Evolutionary conservation across 1,140 invertebrate species (phyloP).

Genomic region (Heliconius hewitsoni): DNA sequence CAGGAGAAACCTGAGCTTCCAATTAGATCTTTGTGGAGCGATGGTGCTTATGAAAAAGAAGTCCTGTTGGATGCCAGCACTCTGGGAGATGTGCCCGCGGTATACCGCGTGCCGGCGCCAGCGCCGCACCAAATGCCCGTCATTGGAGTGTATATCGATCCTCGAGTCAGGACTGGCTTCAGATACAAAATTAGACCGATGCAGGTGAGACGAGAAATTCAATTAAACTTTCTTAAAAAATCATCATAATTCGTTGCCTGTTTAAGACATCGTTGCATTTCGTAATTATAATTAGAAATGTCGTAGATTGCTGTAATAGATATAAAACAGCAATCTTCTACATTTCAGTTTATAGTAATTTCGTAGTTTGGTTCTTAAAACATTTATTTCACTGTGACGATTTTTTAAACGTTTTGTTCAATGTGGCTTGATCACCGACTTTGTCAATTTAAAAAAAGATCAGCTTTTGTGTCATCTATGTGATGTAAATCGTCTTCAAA

Average conservation of each 20-base stretch:
- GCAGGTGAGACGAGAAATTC: slow-evolving; percentile 76
- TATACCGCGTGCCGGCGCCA: slow-evolving; percentile 83
- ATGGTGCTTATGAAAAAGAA: slow-evolving; percentile 55
- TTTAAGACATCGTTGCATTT: slow-evolving; percentile 49
- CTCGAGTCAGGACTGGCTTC: slow-evolving; percentile 87
- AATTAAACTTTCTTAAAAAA: slow-evolving; percentile 38
- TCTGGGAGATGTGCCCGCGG: slow-evolving; percentile 84
- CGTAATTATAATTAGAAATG: slow-evolving; percentile 53
- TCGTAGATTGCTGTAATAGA: slow-evolving; percentile 66
- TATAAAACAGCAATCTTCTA: slow-evolving; percentile 63
- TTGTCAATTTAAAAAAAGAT: slow-evolving; percentile 39
- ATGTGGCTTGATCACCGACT: slow-evolving; percentile 61
- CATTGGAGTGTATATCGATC: slow-evolving; percentile 88
- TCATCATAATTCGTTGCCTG: slow-evolving; percentile 42
- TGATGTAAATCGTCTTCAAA: slow-evolving; percentile 40
- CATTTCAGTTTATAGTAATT: slow-evolving; percentile 52
- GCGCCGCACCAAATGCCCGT: slow-evolving; percentile 86
- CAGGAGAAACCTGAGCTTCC: slow-evolving; percentile 62
- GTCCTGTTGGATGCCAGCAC: slow-evolving; percentile 81
- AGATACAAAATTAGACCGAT: slow-evolving; percentile 87
- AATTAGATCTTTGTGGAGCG: slow-evolving; percentile 57
- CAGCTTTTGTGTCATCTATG: slow-evolving; percentile 60
- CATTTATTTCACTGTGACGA: slow-evolving; percentile 41
- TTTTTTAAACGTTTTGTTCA: slow-evolving; percentile 55
- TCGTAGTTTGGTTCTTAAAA: not conserved